These are phyloP conservation scores for Asbolus verrucosus DNA, from an alignment of 1,140 invertebrate genomes.

Conservation along the genomic window DNA sequence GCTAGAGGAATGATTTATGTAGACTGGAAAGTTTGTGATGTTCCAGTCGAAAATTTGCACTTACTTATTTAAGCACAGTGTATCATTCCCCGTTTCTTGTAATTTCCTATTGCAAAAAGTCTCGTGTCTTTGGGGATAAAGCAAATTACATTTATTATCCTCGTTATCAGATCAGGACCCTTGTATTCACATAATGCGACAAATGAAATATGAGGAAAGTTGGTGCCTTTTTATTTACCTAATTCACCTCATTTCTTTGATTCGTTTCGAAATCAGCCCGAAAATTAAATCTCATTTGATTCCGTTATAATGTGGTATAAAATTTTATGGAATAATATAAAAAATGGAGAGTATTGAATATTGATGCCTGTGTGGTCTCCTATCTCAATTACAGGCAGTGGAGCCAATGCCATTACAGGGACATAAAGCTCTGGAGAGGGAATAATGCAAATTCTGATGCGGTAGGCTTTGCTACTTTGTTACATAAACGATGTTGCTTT, in stretches of 20 bases:
- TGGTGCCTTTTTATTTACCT: neutral
- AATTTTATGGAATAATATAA: slow-evolving; percentile 33
- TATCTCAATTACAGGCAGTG: slow-evolving; percentile 30
- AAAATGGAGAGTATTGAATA: slow-evolving; percentile 40
- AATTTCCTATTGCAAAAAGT: neutral
- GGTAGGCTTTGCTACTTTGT: slow-evolving; percentile 45
- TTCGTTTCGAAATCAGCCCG: neutral
- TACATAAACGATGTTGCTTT: slow-evolving; percentile 48
- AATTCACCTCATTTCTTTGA: neutral
- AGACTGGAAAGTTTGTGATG: slow-evolving; percentile 13
- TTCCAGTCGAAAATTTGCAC: slow-evolving; percentile 6
- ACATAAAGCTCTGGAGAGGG: slow-evolving; percentile 45
- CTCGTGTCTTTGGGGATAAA: neutral
- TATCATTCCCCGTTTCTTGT: neutral
- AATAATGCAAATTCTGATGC: slow-evolving; percentile 45
- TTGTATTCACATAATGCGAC: neutral
- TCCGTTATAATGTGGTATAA: slow-evolving; percentile 10
- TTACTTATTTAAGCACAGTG: neutral
- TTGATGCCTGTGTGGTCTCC: slow-evolving; percentile 28
- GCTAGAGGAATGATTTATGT: slow-evolving; percentile 48
- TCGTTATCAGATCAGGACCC: slow-evolving; percentile 20
- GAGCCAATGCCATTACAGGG: slow-evolving; percentile 35
- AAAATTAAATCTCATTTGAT: slow-evolving; percentile 20
- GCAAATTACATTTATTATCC: slow-evolving; percentile 31
- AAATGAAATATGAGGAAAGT: slow-evolving; percentile 26